Conservation (phyloP, 2,888 invertebrate species). For the Drosophila longiperda region DNA sequence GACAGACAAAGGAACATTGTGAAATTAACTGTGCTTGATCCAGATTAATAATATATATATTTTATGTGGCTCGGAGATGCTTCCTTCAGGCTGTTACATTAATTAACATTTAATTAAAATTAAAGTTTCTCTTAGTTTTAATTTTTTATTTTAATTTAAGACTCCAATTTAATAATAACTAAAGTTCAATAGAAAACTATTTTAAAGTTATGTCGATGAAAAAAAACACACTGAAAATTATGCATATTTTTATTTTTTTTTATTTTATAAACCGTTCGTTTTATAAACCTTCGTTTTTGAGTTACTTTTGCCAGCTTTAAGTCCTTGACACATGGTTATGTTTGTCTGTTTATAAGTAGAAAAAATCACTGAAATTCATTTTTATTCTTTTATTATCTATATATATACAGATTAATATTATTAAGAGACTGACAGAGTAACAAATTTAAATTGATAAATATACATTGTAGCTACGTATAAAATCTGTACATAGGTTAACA, state of each 20-base stretch:
- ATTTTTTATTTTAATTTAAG: too few species aligned
- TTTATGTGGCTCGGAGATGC: too few species aligned
- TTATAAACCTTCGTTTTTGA: not conserved
- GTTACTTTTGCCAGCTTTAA: not conserved
- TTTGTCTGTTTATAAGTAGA: not conserved
- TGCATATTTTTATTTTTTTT: too few species aligned
- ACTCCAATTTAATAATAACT: too few species aligned
- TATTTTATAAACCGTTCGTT: not conserved
- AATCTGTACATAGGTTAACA: not conserved
- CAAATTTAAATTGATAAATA: not conserved
- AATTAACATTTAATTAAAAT: too few species aligned
- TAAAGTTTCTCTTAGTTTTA: too few species aligned
- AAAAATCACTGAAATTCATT: not conserved
- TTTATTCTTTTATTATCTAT: not conserved
- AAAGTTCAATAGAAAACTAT: too few species aligned
- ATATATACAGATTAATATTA: not conserved
- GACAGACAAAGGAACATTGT: not conserved
- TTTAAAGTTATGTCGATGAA: too few species aligned
- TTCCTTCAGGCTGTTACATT: not conserved
- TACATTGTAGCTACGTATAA: not conserved
- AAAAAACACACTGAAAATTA: too few species aligned
- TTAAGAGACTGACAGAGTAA: not conserved
- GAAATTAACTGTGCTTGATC: not conserved
- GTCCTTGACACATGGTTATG: not conserved
- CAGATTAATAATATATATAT: not conserved